Evolutionary conservation across 2,113 vertebrate species (phyloP).

Genomic region (Numenius arquata): DNA sequence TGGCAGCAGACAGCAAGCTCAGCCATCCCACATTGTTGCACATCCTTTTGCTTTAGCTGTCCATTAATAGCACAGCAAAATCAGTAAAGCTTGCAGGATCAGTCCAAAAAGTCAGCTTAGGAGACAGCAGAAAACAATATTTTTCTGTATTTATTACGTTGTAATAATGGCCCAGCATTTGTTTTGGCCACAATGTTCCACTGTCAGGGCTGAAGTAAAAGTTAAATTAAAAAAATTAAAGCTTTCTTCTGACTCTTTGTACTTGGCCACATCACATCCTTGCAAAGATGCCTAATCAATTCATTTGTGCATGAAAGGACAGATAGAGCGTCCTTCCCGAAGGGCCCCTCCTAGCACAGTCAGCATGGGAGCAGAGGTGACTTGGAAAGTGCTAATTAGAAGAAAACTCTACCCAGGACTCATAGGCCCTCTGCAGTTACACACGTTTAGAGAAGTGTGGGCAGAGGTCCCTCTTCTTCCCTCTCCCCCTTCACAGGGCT

Average conservation of each 20-base stretch:
- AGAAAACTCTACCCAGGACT: neutral
- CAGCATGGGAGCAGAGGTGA: neutral
- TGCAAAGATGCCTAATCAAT: constrained; percentile 21
- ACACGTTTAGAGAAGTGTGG: neutral
- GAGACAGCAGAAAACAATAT: neutral
- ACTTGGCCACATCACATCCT: neutral
- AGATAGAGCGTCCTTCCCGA: neutral
- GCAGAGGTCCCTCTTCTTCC: neutral
- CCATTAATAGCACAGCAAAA: neutral
- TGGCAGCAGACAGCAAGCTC: neutral
- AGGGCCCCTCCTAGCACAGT: constrained; percentile 6
- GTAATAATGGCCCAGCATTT: neutral
- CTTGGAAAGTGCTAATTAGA: constrained; percentile 49
- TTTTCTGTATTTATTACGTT: constrained; percentile 45
- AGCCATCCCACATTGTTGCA: neutral
- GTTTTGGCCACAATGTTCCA: neutral
- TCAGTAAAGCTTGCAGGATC: neutral
- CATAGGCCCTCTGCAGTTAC: neutral
- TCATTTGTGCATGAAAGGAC: constrained; percentile 53
- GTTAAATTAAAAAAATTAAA: constrained; percentile 39
- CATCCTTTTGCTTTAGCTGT: neutral
- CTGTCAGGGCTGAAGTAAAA: neutral
- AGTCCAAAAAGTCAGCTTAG: neutral
- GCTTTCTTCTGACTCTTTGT: neutral
- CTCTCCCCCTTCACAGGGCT: neutral